Conservation (phyloP, 2,888 invertebrate genomes). For the Ormyrus rosae region DNA sequence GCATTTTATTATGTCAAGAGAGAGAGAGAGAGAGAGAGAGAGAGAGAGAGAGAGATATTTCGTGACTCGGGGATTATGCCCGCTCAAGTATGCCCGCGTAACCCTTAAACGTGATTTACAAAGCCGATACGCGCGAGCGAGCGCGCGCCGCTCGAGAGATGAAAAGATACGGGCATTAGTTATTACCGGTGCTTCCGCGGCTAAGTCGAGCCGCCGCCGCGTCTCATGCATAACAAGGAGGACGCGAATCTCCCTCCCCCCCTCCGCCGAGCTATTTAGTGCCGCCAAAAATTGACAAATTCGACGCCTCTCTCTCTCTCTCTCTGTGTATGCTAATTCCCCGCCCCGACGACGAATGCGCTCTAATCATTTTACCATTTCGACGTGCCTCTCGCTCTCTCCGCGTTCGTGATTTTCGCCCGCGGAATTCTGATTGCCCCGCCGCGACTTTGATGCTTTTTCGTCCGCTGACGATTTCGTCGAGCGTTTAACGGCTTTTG, state of each 20-base stretch:
- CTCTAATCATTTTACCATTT: too few relatives aligned
- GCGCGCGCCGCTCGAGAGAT: neutral
- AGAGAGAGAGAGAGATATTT: neutral
- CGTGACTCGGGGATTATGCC: constrained; percentile 19
- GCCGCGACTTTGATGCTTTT: too few relatives aligned
- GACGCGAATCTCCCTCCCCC: neutral
- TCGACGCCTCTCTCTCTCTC: neutral
- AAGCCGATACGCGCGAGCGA: constrained; percentile 17
- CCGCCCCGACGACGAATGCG: too few relatives aligned
- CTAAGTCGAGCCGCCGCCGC: neutral
- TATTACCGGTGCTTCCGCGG: constrained; percentile 35
- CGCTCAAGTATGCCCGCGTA: constrained; percentile 17
- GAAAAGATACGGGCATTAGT: constrained; percentile 47
- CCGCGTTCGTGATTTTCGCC: too few relatives aligned
- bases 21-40: constrained; percentile 1
- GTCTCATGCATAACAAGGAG: constrained; percentile 24
- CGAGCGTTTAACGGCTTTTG: too few relatives aligned
- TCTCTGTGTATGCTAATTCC: too few relatives aligned
- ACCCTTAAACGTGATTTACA: constrained; percentile 51
- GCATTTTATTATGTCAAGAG: constrained; percentile 30
- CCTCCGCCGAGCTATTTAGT: neutral
- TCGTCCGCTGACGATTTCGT: too few relatives aligned
- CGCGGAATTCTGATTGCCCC: too few relatives aligned
- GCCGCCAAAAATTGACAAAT: constrained; percentile 1
- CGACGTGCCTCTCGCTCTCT: too few relatives aligned